Evolutionary conservation across 2,888 invertebrate genomes (phyloP), one percentile per base, ranked within the genome.

Genomic region (Fragum fragum): DNA sequence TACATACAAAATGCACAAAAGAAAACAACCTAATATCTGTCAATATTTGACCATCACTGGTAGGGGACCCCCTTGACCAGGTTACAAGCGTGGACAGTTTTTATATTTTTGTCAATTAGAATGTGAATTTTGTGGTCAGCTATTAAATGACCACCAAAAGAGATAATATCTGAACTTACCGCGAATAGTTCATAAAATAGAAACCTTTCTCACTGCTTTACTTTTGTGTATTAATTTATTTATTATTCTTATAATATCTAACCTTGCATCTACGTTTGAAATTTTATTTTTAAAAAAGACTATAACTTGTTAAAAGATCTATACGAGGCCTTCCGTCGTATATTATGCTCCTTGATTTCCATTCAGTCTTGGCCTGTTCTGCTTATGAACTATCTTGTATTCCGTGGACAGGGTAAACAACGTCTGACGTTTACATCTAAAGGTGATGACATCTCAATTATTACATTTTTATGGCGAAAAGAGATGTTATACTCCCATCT

Each of bases 361-460:
- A 36, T 36, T 36, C 3, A 9, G 32, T 6, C 32, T 3, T 36
- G 5, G 32, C 32, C 32, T 36, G 32, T 36, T 36, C 32, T 36
- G 3, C 9, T 36, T 6, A 36, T 6, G 9, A 36, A 36, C 3
- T 9, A 36, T 36, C 5, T 36, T 36, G 32, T 36, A 3, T 61
- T n/a, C 32, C 16, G 18, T 1, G 32, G 47, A 47, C 3, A 29
- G 32, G 42, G 66, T 66, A 18, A 66, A 26, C 42, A 36, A 23
- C 42, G 42, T n/a, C 66, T 66, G 9, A 7, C 42, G 42, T 66
- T 66, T 18, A 42, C 66, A 42, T 66, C 21, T 36, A 42, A n/a
- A 66, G 66, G 66, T 66, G 66, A 66, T 66, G 66, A 66, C 66
- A 66, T 66, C 42, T 66, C 66, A 23, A 66, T 66, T 42, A 61